phyloP scores from a whole-genome alignment of 2,888 invertebrate genomes.

The Sylvicola cinctus region DNA sequence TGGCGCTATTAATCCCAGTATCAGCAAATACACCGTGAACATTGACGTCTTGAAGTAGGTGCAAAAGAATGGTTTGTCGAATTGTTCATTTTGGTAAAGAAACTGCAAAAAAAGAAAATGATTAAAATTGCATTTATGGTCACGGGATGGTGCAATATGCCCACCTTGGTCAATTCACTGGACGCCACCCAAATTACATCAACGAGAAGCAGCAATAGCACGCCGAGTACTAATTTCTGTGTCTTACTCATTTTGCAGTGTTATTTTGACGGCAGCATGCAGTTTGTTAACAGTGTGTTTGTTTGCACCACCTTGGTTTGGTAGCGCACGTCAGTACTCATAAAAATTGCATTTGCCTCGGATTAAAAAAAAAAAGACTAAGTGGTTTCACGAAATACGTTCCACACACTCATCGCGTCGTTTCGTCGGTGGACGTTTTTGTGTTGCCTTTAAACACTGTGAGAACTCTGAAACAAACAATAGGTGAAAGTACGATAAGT shows the following conservation, averaged over 20 bases:
- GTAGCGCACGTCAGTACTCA: too few relatives aligned
- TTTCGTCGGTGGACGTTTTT: too few relatives aligned
- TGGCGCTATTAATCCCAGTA: slow-evolving; percentile 73
- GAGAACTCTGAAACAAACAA: too few relatives aligned
- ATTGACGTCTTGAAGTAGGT: slow-evolving; percentile 90
- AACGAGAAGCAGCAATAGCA: slow-evolving; percentile 70
- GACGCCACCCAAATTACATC: slow-evolving; percentile 93
- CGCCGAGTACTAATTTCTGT: slow-evolving; percentile 61
- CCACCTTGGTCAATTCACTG: slow-evolving; percentile 83
- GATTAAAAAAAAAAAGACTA: too few relatives aligned
- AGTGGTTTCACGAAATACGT: too few relatives aligned
- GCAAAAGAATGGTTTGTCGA: slow-evolving; percentile 86
- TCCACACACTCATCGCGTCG: too few relatives aligned
- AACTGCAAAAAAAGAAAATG: slow-evolving; percentile 39
- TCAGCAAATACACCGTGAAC: slow-evolving; percentile 77
- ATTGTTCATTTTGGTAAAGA: slow-evolving; percentile 63
- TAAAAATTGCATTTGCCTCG: too few relatives aligned
- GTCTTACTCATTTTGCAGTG: slow-evolving; percentile 43
- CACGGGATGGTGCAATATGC: slow-evolving; percentile 1
- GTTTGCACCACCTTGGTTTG: too few relatives aligned
- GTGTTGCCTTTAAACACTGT: too few relatives aligned
- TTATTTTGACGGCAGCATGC: too few relatives aligned
- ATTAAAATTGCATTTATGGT: neutral
- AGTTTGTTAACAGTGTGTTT: too few relatives aligned
- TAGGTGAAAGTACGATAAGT: too few relatives aligned